A percentile compares a stretch with the other conserved stretches of the same genome.
phyloP scores from a whole-genome alignment of 1,140 invertebrate species.

The Pseudomyrmex pallidus region DNA sequence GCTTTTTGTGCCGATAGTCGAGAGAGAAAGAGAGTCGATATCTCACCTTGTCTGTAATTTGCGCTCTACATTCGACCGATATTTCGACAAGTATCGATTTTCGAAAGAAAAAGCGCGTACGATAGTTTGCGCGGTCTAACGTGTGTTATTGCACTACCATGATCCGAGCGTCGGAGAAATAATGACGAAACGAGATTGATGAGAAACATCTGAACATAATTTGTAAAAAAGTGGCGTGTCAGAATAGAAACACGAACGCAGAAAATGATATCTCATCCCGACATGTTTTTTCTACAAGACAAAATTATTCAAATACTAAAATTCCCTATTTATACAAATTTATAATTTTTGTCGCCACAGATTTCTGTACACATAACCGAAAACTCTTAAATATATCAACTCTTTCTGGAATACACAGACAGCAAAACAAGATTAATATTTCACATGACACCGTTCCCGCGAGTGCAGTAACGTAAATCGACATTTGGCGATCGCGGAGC shows the following conservation, averaged over 20 bases:
- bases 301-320: too few species aligned
- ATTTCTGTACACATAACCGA: too few species aligned
- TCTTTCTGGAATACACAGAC: neutral
- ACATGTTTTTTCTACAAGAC: too few species aligned
- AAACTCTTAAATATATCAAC: too few species aligned
- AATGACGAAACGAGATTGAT: neutral
- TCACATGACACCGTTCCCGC: neutral
- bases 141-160: neutral
- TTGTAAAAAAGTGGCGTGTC: neutral
- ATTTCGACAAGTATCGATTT: conserved; percentile 27
- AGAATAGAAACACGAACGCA: too few species aligned
- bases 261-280: too few species aligned
- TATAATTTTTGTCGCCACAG: too few species aligned
- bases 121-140: neutral
- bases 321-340: too few species aligned
- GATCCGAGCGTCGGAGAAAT: neutral
- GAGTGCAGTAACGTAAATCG: conserved; percentile 44
- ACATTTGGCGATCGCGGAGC: conserved; percentile 46
- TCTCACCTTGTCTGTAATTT: conserved; percentile 8
- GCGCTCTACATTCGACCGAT: conserved; percentile 4
- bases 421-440: neutral
- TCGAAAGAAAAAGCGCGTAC: neutral
- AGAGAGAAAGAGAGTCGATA: neutral
- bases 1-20: conserved; percentile 2
- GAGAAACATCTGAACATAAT: neutral